Percentiles rank a stretch among this genome's conserved stretches.
Evolutionary conservation across 2,797 vertebrate species (phyloP).

Genomic region (Dromococcyx pavoninus): DNA sequence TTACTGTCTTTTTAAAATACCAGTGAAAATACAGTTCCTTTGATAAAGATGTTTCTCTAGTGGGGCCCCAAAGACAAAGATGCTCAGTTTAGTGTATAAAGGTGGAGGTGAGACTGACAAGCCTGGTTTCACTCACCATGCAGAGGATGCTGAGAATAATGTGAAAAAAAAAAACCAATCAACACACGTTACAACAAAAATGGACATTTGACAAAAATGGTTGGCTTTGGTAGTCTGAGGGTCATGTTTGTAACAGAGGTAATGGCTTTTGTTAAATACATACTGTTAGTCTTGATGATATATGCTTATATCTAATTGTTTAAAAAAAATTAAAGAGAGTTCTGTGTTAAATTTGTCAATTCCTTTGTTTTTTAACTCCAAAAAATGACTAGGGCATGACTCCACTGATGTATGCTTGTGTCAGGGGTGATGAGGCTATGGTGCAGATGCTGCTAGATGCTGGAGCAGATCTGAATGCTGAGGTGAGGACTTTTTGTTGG

Average conservation of each 20-base stretch:
- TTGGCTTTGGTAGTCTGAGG: slow-evolving; percentile 3
- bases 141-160: background rate
- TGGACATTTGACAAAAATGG: background rate
- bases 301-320: slow-evolving; percentile 36
- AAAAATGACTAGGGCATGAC: slow-evolving; percentile 87
- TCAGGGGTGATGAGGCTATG: slow-evolving; percentile 97
- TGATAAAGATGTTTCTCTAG: background rate
- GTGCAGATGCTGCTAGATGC: slow-evolving; percentile 99
- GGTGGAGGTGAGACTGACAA: background rate
- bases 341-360: slow-evolving; percentile 63
- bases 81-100: background rate
- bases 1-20: background rate
- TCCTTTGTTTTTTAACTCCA: slow-evolving; percentile 67
- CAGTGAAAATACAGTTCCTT: background rate
- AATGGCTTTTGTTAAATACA: slow-evolving; percentile 12
- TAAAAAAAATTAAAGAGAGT: background rate
- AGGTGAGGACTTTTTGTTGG: slow-evolving; percentile 83
- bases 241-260: slow-evolving; percentile 3
- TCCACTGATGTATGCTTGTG: slow-evolving; percentile 98
- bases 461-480: slow-evolving; percentile 94
- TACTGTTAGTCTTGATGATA: slow-evolving; percentile 35
- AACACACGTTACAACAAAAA: background rate
- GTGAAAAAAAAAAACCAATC: background rate
- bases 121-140: background rate
- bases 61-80: background rate